Base-by-base conservation (phyloP, 2,113 vertebrate genomes). In the Cyanoramphus novaezelandiae region DNA sequence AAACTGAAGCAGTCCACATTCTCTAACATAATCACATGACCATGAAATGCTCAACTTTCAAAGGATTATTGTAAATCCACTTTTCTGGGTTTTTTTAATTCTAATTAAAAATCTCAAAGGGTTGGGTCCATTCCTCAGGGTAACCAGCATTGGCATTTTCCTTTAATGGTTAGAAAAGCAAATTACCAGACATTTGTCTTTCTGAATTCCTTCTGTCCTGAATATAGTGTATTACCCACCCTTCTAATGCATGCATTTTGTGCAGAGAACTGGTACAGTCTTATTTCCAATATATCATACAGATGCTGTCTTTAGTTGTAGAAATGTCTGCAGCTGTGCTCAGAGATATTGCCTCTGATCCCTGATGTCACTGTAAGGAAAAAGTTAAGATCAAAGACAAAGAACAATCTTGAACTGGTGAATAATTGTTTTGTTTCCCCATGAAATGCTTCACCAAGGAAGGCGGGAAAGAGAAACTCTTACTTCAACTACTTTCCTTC, bases 41-140 rank as follows among this genome's bases (percentile, higher is more conserved):
- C 82, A 93, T 82, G 85, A 95, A 89, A 92, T 75, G 46, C 49
- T 96, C 86, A 64, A 55, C 68, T 95, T 98, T 97, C 79, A 94
- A 93, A 97, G 70, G 59, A 97, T 97, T 97, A 96, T 92, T 93
- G 17, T 72, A 93, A 95, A 29, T 81, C 39, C 27, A 83, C 17
- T 12, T 5, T 24, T 20, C 44, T 33, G 44, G 44, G 46, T 64
- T 70, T 80, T 65, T 82, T 62, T 7, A 31, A 31, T 87, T 95
- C 65, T 97, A 92, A 95, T 96, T 97, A 90, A 93, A 97, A 95
- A 59, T 88, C 74, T 88, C n/a, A 60, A 59, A 95, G 33, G 89
- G 33, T 53, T 70, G 16, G 16, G 47, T 67, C 13, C 28, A 43
- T 88, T 80, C 68, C n/a, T 33, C 72, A 90, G 79, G 57, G 55